phyloP scores from a whole-genome alignment of 2,888 invertebrate genomes.

The Cryptophagus acutangulus region DNA sequence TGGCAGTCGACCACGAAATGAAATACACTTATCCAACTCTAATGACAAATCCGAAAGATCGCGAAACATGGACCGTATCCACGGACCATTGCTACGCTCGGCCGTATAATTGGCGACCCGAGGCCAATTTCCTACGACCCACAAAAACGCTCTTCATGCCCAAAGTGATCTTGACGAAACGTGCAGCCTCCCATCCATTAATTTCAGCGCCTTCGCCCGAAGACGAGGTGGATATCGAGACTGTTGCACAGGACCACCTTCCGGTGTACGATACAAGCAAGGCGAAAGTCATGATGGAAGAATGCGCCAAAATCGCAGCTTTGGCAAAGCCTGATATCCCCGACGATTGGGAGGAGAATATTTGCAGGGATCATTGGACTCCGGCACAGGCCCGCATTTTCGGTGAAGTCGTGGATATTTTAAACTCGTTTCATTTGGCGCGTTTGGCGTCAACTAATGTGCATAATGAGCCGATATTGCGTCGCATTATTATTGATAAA shows the following conservation, averaged over 20 bases:
- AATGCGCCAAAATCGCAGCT: conserved; percentile 62
- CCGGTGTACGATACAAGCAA: conserved; percentile 57
- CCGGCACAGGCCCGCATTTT: conserved; percentile 61
- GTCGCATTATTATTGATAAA: conserved; percentile 66
- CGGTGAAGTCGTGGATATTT: conserved; percentile 58
- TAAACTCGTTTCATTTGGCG: conserved; percentile 62
- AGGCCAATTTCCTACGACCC: conserved; percentile 58
- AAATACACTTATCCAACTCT: conserved; percentile 31
- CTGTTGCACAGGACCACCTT: conserved; percentile 42
- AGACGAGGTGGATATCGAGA: conserved; percentile 50
- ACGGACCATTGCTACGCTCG: conserved; percentile 72
- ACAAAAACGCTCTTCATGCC: conserved; percentile 52
- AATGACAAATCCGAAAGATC: conserved; percentile 29
- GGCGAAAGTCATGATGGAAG: conserved; percentile 63
- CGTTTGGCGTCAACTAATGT: conserved; percentile 58
- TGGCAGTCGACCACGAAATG: conserved; percentile 3
- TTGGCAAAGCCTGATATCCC: conserved; percentile 56
- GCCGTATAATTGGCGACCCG: conserved; percentile 64
- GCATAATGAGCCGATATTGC: conserved; percentile 62
- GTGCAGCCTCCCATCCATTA: conserved; percentile 30
- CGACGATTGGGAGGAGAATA: conserved; percentile 65
- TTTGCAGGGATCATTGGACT: conserved; percentile 58
- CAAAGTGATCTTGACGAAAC: conserved; percentile 30
- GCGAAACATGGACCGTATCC: conserved; percentile 43
- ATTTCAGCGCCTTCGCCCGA: conserved; percentile 27